Conservation (phyloP, 2,113 vertebrate genomes). For the Microtus ochrogaster region DNA sequence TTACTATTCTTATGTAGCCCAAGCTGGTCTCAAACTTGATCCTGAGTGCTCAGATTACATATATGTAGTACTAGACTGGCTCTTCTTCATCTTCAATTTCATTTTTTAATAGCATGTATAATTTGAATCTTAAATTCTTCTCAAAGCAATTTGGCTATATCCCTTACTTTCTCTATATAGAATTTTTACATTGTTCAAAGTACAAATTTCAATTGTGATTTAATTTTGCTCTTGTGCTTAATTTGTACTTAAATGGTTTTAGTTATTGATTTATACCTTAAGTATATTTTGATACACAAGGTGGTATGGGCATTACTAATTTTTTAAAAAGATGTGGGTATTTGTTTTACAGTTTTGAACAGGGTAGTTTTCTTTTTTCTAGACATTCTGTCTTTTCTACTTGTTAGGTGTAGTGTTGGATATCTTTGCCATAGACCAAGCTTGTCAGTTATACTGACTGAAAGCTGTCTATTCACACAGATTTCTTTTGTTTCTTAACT, state of each 20-base stretch:
- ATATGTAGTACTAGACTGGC: background rate
- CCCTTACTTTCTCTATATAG: background rate
- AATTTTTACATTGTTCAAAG: background rate
- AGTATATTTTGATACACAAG: background rate
- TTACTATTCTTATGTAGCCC: background rate
- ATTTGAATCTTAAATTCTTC: background rate
- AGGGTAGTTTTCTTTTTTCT: background rate
- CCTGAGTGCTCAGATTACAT: background rate
- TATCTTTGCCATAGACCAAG: background rate
- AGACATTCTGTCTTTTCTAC: background rate
- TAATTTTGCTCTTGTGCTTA: background rate
- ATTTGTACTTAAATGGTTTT: background rate
- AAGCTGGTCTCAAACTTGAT: background rate
- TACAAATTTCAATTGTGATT: constrained; percentile 1
- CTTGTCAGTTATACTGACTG: background rate
- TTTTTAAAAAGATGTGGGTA: background rate
- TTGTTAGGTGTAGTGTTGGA: background rate
- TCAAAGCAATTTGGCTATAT: background rate
- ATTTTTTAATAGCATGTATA: background rate
- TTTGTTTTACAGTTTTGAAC: background rate
- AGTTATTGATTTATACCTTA: background rate
- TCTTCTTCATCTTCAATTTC: background rate
- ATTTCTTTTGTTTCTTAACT: background rate
- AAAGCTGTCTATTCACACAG: background rate
- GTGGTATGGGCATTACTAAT: background rate